These are phyloP conservation scores for Antechinus stuartii DNA, from an alignment of 2,113 vertebrate genomes.

Conservation along the genomic window DNA sequence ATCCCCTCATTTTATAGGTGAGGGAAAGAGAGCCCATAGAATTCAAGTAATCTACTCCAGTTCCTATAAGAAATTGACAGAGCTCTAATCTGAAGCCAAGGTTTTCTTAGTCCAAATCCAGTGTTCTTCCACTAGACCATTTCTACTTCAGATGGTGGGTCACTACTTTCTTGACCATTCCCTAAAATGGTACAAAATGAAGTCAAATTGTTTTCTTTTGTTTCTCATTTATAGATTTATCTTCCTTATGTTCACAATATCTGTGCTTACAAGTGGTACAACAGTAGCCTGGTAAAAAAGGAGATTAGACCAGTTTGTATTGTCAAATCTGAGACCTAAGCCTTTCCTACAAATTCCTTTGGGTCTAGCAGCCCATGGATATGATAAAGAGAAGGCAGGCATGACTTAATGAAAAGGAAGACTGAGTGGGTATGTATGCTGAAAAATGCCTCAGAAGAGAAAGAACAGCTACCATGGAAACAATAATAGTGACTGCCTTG, in stretches of 20 bases:
- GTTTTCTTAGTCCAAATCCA: not conserved
- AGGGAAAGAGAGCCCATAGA: not conserved
- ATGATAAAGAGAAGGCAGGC: not conserved
- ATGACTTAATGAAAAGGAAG: slow-evolving; percentile 9
- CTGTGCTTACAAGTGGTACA: not conserved
- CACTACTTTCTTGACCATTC: not conserved
- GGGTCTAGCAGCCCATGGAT: not conserved
- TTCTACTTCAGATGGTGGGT: not conserved
- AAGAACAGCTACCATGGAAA: slow-evolving; percentile 63
- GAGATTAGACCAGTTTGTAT: not conserved
- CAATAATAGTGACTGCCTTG: not conserved
- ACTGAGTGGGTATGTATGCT: fast-evolving
- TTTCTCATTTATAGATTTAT: not conserved
- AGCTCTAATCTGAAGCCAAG: not conserved
- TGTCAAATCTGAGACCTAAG: not conserved
- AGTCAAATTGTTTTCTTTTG: not conserved
- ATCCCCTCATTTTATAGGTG: not conserved
- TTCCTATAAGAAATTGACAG: not conserved
- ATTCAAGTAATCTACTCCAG: not conserved
- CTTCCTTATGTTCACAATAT: not conserved
- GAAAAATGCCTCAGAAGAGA: slow-evolving; percentile 53
- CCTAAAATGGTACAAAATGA: not conserved
- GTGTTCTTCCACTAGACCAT: not conserved
- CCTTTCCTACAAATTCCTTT: not conserved
- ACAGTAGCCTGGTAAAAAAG: not conserved